These are phyloP conservation scores for Crotalus horridus DNA, from an alignment of 2,113 vertebrate genomes.

Conservation along the genomic window DNA sequence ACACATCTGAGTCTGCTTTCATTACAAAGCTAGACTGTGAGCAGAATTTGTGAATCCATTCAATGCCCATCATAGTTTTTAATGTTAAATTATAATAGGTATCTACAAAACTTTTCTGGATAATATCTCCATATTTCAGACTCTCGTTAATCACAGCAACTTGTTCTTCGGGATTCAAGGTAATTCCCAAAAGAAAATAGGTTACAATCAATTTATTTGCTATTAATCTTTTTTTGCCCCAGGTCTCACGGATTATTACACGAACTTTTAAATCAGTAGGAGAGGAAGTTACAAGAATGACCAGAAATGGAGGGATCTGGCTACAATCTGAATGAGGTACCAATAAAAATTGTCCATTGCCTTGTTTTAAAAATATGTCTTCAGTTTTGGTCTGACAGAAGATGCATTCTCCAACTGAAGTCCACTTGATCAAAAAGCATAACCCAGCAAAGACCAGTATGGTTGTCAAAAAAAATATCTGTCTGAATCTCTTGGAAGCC, in stretches of 20 bases:
- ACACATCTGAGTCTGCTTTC: conserved; percentile 77
- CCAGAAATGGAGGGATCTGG: conserved; percentile 60
- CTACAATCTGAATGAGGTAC: conserved; percentile 60
- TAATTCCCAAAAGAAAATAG: conserved; percentile 68
- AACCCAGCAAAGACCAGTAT: conserved; percentile 43
- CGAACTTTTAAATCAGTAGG: conserved; percentile 27
- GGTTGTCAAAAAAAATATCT: conserved; percentile 28
- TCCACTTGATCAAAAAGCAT: conserved; percentile 35
- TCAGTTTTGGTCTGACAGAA: conserved; percentile 5
- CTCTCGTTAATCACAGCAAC: conserved; percentile 43
- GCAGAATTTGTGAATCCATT: conserved; percentile 72
- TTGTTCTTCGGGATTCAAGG: conserved; percentile 14
- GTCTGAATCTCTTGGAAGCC: conserved; percentile 42
- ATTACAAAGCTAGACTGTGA: conserved; percentile 68
- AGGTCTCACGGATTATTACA: conserved; percentile 66
- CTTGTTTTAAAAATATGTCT: conserved; percentile 9
- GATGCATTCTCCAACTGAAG: neutral
- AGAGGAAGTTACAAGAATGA: conserved; percentile 67
- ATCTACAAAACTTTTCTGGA: conserved; percentile 75
- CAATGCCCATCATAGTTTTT: conserved; percentile 75
- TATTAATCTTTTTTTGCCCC: conserved; percentile 53
- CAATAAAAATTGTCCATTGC: conserved; percentile 29
- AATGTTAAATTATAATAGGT: conserved; percentile 73
- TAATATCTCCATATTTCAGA: conserved; percentile 64
- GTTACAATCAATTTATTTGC: conserved; percentile 43